phyloP scores from a whole-genome alignment of 2,888 invertebrate genomes.

The Drosophila lacicola region DNA sequence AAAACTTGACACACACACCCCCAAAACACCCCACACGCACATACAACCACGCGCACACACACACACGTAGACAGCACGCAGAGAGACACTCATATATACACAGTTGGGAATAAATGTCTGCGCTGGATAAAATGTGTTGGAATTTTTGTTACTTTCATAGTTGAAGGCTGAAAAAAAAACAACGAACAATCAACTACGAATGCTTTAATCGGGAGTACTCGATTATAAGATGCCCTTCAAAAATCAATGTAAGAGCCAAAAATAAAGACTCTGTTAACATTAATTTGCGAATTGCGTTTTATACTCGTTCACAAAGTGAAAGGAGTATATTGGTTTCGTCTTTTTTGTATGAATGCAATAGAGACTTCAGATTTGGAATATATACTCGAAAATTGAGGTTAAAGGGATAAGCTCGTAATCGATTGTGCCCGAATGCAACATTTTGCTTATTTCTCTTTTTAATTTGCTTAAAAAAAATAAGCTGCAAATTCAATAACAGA shows the following conservation, averaged over 20 bases:
- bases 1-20: conserved; percentile 23
- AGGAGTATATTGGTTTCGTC: too few species aligned
- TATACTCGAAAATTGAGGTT: too few species aligned
- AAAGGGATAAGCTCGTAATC: too few species aligned
- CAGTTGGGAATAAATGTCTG: conserved; percentile 51
- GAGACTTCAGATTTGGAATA: too few species aligned
- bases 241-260: not conserved
- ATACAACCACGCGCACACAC: not conserved
- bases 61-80: not conserved
- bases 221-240: not conserved
- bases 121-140: conserved; percentile 24
- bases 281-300: not conserved
- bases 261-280: too few species aligned
- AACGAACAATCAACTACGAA: not conserved
- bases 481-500: too few species aligned
- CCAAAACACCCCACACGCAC: conserved; percentile 1
- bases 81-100: conserved; percentile 26
- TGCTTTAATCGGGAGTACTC: not conserved
- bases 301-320: too few species aligned
- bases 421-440: too few species aligned
- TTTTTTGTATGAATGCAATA: too few species aligned
- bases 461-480: too few species aligned
- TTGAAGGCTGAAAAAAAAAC: conserved; percentile 9
- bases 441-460: too few species aligned
- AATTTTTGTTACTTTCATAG: conserved; percentile 9